Percentiles rank a stretch among this genome's conserved stretches.
These are phyloP conservation scores for Donacobius atricapilla DNA, from an alignment of 2,113 vertebrate genomes.

Conservation along the genomic window DNA sequence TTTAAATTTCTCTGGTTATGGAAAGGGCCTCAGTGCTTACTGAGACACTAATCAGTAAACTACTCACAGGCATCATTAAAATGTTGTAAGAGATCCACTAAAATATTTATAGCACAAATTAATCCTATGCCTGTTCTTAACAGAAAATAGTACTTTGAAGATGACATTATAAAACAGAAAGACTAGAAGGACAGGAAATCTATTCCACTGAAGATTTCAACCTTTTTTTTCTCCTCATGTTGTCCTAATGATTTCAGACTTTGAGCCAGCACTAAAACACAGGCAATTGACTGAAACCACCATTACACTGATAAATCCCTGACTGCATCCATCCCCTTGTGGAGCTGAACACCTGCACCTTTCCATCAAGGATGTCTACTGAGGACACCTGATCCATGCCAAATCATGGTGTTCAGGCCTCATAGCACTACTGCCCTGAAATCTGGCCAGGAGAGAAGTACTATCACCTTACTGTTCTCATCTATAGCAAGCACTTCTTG, in stretches of 20 bases:
- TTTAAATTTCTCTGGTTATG: background rate
- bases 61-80: background rate
- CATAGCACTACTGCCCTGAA: background rate
- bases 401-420: background rate
- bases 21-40: background rate
- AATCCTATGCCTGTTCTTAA: background rate
- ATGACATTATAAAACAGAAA: background rate
- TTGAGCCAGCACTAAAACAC: background rate
- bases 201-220: background rate
- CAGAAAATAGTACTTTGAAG: background rate
- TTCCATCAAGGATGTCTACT: background rate
- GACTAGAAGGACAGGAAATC: background rate
- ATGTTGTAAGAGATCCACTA: background rate
- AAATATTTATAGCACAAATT: background rate
- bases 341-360: background rate
- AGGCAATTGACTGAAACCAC: background rate
- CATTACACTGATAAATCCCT: background rate
- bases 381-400: background rate
- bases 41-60: background rate
- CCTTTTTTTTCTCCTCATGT: background rate
- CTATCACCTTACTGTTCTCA: background rate
- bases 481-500: background rate
- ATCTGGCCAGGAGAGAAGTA: background rate
- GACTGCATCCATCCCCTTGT: background rate
- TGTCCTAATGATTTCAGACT: background rate